phyloP scores from a whole-genome alignment of 2,113 vertebrate species.

The Laticauda laticaudata region DNA sequence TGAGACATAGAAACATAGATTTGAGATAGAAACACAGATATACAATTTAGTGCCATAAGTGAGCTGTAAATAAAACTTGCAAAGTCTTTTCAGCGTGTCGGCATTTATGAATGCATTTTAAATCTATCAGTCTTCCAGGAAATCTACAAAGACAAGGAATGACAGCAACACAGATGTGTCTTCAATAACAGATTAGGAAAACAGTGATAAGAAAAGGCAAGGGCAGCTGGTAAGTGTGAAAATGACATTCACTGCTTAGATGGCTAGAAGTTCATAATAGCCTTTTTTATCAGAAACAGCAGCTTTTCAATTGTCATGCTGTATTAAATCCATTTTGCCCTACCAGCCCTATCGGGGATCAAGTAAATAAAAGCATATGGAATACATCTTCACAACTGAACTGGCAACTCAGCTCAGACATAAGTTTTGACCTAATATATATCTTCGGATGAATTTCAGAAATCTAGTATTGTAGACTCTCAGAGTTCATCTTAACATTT shows the following conservation, averaged over 20 bases:
- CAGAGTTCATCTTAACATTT: background rate
- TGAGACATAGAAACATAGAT: background rate
- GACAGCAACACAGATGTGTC: slow-evolving; percentile 37
- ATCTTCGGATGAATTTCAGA: slow-evolving; percentile 17
- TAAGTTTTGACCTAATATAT: background rate
- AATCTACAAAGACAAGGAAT: slow-evolving; percentile 47
- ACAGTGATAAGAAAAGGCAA: slow-evolving; percentile 50
- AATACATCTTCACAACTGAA: slow-evolving; percentile 38
- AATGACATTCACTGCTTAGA: slow-evolving; percentile 61
- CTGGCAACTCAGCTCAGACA: slow-evolving; percentile 36
- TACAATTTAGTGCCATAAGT: background rate
- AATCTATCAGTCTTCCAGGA: slow-evolving; percentile 16
- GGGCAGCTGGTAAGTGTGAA: slow-evolving; percentile 51
- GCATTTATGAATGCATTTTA: background rate
- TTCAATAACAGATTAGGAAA: slow-evolving; percentile 41
- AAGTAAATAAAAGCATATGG: slow-evolving; percentile 59
- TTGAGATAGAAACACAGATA: background rate
- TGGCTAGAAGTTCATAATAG: slow-evolving; percentile 60
- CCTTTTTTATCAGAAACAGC: slow-evolving; percentile 59
- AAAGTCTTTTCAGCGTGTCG: slow-evolving; percentile 23
- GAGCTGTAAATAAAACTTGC: slow-evolving; percentile 27
- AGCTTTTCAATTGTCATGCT: slow-evolving; percentile 61
- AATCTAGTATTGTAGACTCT: background rate
- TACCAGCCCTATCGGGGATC: slow-evolving; percentile 45
- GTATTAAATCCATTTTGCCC: slow-evolving; percentile 62